Evolutionary conservation across 2,797 vertebrate genomes (phyloP), one percentile per base, ranked within the genome.

Genomic region (Decapterus maruadsi): DNA sequence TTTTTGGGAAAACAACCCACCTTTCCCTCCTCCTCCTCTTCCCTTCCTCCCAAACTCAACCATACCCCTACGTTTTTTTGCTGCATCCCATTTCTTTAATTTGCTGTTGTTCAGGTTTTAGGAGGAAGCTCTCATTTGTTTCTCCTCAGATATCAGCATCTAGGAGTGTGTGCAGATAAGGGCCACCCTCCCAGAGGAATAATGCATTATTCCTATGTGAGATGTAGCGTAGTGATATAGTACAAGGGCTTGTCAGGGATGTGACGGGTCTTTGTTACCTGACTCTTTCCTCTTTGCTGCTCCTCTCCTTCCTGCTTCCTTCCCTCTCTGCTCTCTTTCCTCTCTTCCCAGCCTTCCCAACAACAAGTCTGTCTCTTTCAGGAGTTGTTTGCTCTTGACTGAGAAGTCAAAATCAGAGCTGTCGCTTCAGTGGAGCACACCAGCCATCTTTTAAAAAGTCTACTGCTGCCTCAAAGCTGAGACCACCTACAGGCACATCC

Each of bases 231-330:
- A 45, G 67, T 71, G 84, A 88, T 88, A 79, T 6, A 75, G 77
- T 71, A 57, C 77, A 83, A 43, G 80, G 65, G 73, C 75, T 84
- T 89, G 91, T 90, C 81, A 75, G 68, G 80, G 80, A 75, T 81
- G 81, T 88, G 90, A 84, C 78, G 72, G 85, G 70, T 90, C 91
- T 93, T 92, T 93, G 87, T 92, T 92, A 89, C 87, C 80, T 80
- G 81, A 72, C 80, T 85, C 78, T 73, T 85, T 72, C 54, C 56
- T 54, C 50, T 70, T 61, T 26, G 48, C 72, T 65, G 69, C 72
- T 79, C 64, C 29, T 68, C 50, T 78, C 48, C 68, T 65, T 65
- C 58, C 50, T 26, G 16, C 67, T 56, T 58, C 57, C 78, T 45
- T 13, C 68, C 13, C 53, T 62, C 59, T 76, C 61, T 53, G 65